phyloP scores from a whole-genome alignment of 53 echinoderm and acorn worm species.

The Hippasteria phrygiana region DNA sequence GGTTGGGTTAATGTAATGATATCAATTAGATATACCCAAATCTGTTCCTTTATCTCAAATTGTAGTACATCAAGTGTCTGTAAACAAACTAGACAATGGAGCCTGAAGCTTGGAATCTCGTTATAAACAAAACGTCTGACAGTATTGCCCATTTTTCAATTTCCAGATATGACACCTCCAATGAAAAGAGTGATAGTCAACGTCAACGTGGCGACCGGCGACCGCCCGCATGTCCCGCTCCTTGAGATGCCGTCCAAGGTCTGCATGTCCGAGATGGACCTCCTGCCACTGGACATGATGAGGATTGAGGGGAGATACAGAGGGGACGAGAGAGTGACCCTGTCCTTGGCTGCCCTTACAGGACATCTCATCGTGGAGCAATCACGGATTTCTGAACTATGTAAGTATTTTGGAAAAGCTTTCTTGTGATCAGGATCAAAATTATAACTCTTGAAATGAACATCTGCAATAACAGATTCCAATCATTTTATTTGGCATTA shows the following conservation, averaged over 20 bases:
- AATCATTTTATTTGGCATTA: too few species aligned
- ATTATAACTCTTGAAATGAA: too few species aligned
- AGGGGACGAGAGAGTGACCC: conserved; percentile 41
- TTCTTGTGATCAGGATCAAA: too few species aligned
- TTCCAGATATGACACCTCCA: conserved; percentile 15
- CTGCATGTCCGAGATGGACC: conserved; percentile 50
- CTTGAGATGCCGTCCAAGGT: conserved; percentile 45
- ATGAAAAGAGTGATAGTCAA: conserved; percentile 44
- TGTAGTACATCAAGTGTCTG: too few species aligned
- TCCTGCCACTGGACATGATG: conserved; percentile 52
- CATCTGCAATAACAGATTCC: too few species aligned
- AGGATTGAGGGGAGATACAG: conserved; percentile 36
- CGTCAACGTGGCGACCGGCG: conserved; percentile 19
- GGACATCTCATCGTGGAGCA: conserved; percentile 46
- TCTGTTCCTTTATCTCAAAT: too few species aligned
- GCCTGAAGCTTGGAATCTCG: too few species aligned
- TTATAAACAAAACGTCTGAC: too few species aligned
- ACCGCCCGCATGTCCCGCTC: conserved; percentile 56
- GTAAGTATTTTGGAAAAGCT: conserved; percentile 18
- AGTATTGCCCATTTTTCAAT: background rate
- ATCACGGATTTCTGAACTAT: conserved; percentile 34
- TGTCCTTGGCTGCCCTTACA: conserved; percentile 33
- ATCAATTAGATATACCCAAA: too few species aligned
- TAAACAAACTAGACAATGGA: too few species aligned
- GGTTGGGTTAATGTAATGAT: too few species aligned